Evolutionary conservation across 1,140 invertebrate species (phyloP).

Genomic region (Caenorhabditis remanei): DNA sequence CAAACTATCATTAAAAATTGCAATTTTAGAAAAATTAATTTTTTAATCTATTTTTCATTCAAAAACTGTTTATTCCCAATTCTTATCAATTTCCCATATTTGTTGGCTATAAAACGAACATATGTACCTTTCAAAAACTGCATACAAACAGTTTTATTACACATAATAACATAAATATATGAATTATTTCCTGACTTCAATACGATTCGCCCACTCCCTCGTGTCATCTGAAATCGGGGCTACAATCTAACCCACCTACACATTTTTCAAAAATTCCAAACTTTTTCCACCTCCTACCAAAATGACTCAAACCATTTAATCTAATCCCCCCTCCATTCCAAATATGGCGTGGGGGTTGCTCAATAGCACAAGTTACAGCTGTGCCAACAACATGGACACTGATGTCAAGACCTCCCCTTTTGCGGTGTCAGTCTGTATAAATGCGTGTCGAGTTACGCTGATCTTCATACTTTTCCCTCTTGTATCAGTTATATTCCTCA

Average conservation of each 20-base stretch:
- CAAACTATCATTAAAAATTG: too few species aligned
- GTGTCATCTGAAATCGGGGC: too few species aligned
- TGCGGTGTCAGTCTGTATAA: slow-evolving; percentile 32
- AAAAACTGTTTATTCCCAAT: too few species aligned
- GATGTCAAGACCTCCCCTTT: neutral
- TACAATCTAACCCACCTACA: neutral
- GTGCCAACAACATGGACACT: slow-evolving; percentile 38
- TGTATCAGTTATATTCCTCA: neutral
- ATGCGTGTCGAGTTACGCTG: neutral
- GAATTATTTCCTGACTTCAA: too few species aligned
- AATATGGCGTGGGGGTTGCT: neutral
- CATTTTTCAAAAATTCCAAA: neutral
- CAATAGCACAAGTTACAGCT: slow-evolving; percentile 43
- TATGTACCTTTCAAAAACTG: too few species aligned
- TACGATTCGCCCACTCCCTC: too few species aligned
- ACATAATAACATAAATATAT: too few species aligned
- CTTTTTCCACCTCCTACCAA: neutral
- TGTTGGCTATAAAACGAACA: too few species aligned
- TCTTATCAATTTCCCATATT: too few species aligned
- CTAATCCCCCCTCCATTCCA: neutral
- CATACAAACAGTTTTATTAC: too few species aligned
- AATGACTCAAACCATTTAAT: slow-evolving; percentile 12
- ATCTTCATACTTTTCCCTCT: slow-evolving; percentile 30
- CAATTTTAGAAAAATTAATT: too few species aligned
- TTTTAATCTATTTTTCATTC: too few species aligned